Percentiles rank a stretch among this genome's conserved stretches.
These are phyloP conservation scores for Augochlora pura DNA, from an alignment of 1,140 invertebrate genomes.

Conservation along the genomic window DNA sequence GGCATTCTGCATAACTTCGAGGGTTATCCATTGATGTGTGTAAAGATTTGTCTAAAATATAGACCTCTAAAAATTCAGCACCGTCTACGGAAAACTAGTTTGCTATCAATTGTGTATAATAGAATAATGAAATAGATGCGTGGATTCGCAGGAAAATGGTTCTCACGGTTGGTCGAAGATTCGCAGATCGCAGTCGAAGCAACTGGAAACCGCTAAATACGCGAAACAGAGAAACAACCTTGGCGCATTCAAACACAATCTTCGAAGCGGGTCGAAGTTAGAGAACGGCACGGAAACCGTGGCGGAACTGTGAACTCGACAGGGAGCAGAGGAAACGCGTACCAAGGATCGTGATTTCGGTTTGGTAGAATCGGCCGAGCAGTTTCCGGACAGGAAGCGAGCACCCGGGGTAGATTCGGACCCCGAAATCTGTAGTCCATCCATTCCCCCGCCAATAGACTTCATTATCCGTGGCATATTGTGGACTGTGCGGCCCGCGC, in stretches of 20 bases:
- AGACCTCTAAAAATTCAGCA: too few relatives aligned
- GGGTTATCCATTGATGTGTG: too few relatives aligned
- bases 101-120: too few relatives aligned
- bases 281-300: constrained; percentile 22
- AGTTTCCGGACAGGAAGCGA: constrained; percentile 61
- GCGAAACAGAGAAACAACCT: neutral
- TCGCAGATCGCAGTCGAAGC: neutral
- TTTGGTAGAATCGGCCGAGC: constrained; percentile 50
- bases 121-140: too few relatives aligned
- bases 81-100: too few relatives aligned
- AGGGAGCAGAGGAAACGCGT: constrained; percentile 53
- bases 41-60: too few relatives aligned
- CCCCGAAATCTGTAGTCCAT: constrained; percentile 36
- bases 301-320: constrained; percentile 35
- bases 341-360: constrained; percentile 51
- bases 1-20: too few relatives aligned
- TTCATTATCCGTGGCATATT: constrained; percentile 54
- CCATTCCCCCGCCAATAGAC: constrained; percentile 35
- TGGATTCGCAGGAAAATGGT: too few relatives aligned
- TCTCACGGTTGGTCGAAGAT: neutral
- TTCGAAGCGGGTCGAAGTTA: neutral
- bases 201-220: neutral
- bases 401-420: constrained; percentile 23
- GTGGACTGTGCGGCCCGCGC: constrained; percentile 33
- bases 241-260: constrained; percentile 11